Evolutionary conservation across 2,888 invertebrate species (phyloP).

Genomic region (Andrena chrysosceles): DNA sequence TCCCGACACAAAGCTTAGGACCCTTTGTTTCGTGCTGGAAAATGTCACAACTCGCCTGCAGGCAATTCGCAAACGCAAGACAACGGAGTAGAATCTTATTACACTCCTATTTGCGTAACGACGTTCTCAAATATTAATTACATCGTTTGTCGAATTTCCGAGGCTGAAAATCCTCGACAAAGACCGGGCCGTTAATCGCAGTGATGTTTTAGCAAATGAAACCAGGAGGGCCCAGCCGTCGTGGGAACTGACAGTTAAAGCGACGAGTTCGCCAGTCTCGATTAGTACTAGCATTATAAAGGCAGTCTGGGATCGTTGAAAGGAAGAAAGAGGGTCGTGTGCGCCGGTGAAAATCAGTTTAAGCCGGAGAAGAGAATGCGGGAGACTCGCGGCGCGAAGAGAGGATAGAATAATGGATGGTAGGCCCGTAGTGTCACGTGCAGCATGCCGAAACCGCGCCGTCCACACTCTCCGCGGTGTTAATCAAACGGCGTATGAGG

Average conservation of each 20-base stretch:
- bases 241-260: slow-evolving; percentile 45
- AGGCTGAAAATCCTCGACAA: slow-evolving; percentile 20
- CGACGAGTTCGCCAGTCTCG: slow-evolving; percentile 52
- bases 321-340: slow-evolving; percentile 39
- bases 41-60: not conserved
- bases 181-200: slow-evolving; percentile 17
- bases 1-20: not conserved
- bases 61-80: not conserved
- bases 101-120: slow-evolving; percentile 7
- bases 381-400: slow-evolving; percentile 35
- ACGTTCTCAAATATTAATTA: slow-evolving; percentile 37
- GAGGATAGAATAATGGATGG: slow-evolving; percentile 77
- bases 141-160: slow-evolving; percentile 23
- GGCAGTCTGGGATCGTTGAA: slow-evolving; percentile 18
- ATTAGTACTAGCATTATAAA: slow-evolving; percentile 49
- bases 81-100: slow-evolving; percentile 5
- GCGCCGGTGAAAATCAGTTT: slow-evolving; percentile 57
- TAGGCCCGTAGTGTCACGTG: slow-evolving; percentile 79
- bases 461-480: slow-evolving; percentile 78
- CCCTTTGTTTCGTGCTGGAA: not conserved
- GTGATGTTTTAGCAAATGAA: slow-evolving; percentile 50
- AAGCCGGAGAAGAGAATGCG: slow-evolving; percentile 40
- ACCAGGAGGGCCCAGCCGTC: slow-evolving; percentile 14
- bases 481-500: slow-evolving; percentile 79
- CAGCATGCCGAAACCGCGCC: slow-evolving; percentile 78